Evolutionary conservation across 2,888 invertebrate species (phyloP).

Genomic region (Sesia bembeciformis): DNA sequence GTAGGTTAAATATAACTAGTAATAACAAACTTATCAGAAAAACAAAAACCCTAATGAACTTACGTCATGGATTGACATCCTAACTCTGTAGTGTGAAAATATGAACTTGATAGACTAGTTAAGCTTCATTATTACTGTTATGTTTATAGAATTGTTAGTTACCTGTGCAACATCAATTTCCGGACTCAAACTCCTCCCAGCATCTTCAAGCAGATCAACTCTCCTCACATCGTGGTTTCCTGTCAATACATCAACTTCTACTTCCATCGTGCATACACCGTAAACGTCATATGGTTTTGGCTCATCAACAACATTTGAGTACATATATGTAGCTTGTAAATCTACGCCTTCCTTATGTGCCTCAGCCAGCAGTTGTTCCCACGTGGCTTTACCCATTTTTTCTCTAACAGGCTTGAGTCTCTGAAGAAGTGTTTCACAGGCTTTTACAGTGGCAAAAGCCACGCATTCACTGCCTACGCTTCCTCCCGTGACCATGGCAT

Average conservation of each 20-base stretch:
- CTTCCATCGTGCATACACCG: constrained; percentile 78
- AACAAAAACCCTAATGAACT: too few species aligned
- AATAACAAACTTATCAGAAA: too few species aligned
- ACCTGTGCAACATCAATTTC: constrained; percentile 83
- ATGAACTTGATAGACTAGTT: too few species aligned
- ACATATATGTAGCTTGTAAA: constrained; percentile 77
- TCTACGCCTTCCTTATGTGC: constrained; percentile 71
- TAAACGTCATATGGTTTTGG: constrained; percentile 77
- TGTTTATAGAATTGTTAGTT: constrained; percentile 4
- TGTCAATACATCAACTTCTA: constrained; percentile 85
- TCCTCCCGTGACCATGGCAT: constrained; percentile 77
- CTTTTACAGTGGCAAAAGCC: constrained; percentile 72
- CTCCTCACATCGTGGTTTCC: constrained; percentile 81
- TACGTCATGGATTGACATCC: too few species aligned
- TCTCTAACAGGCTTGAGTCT: constrained; percentile 75
- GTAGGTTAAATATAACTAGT: too few species aligned
- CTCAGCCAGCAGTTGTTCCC: constrained; percentile 72
- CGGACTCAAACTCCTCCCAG: constrained; percentile 82
- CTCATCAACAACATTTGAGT: constrained; percentile 46
- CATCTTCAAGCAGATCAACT: constrained; percentile 83
- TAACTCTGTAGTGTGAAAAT: too few species aligned
- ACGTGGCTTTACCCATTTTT: constrained; percentile 64
- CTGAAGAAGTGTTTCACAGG: constrained; percentile 76
- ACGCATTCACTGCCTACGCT: constrained; percentile 80
- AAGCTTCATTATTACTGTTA: too few species aligned